These are phyloP conservation scores for Octodon degus DNA, from an alignment of 2,113 vertebrate species.

Conservation along the genomic window DNA sequence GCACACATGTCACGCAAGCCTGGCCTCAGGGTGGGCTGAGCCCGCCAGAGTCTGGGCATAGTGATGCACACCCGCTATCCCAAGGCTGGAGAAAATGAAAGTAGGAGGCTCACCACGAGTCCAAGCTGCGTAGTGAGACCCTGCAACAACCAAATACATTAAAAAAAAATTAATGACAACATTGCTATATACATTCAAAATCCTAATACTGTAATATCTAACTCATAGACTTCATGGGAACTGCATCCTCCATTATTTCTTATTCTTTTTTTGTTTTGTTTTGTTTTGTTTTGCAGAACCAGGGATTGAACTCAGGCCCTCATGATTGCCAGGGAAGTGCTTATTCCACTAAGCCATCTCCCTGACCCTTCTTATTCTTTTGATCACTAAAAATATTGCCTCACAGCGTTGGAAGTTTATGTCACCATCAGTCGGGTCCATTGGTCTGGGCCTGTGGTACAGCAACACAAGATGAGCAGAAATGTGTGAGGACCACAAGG, in stretches of 20 bases:
- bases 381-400: background rate
- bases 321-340: no score
- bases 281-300: no score
- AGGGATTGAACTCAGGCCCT: no score
- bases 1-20: no score
- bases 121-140: no score
- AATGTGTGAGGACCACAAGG: accelerated
- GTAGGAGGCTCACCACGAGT: no score
- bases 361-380: background rate
- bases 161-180: background rate
- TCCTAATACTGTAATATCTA: background rate
- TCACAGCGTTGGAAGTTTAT: background rate
- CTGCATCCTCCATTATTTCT: background rate
- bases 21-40: no score
- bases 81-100: no score
- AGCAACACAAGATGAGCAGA: background rate
- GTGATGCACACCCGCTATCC: no score
- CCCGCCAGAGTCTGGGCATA: no score
- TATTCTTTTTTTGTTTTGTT: background rate
- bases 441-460: background rate
- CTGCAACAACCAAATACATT: no score
- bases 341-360: no score
- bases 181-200: background rate
- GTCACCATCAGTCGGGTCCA: background rate
- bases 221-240: background rate